Conservation (phyloP, 2,113 vertebrate species). For the Octodon degus region DNA sequence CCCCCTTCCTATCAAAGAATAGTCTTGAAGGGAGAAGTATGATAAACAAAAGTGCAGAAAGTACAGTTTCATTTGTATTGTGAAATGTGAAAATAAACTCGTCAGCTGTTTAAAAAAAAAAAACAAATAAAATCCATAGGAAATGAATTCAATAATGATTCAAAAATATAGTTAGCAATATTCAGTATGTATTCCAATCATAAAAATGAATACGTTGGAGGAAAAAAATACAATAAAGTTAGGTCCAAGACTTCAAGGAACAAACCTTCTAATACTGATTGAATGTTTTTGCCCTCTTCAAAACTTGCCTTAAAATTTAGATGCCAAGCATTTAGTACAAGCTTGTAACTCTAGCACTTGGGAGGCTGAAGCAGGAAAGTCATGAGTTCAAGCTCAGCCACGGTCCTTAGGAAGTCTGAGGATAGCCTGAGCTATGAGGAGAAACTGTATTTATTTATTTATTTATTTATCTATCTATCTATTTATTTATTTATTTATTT, state of each 20-base stretch:
- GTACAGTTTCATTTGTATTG: too few species aligned
- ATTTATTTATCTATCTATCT: too few species aligned
- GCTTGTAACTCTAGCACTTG: neutral
- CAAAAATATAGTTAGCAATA: neutral
- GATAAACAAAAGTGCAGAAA: too few species aligned
- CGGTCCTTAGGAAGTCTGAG: neutral
- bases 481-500: too few species aligned
- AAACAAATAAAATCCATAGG: constrained; percentile 4
- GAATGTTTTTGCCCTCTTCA: neutral
- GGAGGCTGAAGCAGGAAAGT: neutral
- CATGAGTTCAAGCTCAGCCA: neutral
- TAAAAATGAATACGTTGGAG: neutral
- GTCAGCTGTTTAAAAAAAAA: neutral
- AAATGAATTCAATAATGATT: neutral
- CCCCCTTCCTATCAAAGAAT: too few species aligned
- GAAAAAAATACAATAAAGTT: constrained; percentile 43
- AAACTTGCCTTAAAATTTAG: neutral
- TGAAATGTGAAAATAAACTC: too few species aligned
- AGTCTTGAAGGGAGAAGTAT: too few species aligned
- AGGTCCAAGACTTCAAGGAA: neutral
- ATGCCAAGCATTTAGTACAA: neutral
- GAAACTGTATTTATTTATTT: neutral
- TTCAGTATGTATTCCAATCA: neutral
- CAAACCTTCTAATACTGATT: neutral
- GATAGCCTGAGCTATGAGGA: neutral